Base-by-base conservation (phyloP, 2,113 vertebrate genomes). In the Podarcis raffonei region DNA sequence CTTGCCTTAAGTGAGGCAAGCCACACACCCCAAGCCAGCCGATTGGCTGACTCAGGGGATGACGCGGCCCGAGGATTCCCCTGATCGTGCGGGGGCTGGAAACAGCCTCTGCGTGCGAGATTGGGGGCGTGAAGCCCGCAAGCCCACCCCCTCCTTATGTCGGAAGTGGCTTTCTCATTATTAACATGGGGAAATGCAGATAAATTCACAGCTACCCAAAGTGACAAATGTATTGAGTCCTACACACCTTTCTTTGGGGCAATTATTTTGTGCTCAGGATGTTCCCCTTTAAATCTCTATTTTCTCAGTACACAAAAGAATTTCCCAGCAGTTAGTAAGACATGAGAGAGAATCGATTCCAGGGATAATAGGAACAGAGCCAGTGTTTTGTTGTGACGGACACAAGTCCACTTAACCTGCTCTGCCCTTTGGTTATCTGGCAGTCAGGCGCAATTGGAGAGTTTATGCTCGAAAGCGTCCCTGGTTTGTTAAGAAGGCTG, bases 211-310 rank as follows among this genome's bases (percentile, higher is more conserved):
- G 68, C 84, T 86, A 81, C 6, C 18, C 79, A 83, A 79, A 90
- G 75, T 76, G 86, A 90, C 90, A 89, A 86, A 77, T 68, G 65
- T 42, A 48, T 1, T n/a, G 88, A 85, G 3, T 87, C 57, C 11
- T 11, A 7, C 15, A 88, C 65, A 57, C 87, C 87, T 81, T 0
- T 1, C 42, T 72, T 89, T 84, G 75, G 77, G 53, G 37, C 35
- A 89, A 94, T 37, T 37, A 37, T 37, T 86, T 18, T 66, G 32
- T 69, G 82, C 57, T 86, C 65, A 83, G 86, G 82, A 32, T 20
- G 48, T 39, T 92, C 90, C 42, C 72, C 89, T 93, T 92, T 93
- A 76, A 86, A 76, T 92, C 59, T 79, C 82, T 30, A 39, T 91
- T 89, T 81, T 57, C 59, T 76, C 81, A 74, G 79, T 0, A 2